A percentile compares a stretch with the other conserved stretches of the same genome.
Evolutionary conservation across 2,797 vertebrate species (phyloP).

Genomic region (Danio jaintianensis): DNA sequence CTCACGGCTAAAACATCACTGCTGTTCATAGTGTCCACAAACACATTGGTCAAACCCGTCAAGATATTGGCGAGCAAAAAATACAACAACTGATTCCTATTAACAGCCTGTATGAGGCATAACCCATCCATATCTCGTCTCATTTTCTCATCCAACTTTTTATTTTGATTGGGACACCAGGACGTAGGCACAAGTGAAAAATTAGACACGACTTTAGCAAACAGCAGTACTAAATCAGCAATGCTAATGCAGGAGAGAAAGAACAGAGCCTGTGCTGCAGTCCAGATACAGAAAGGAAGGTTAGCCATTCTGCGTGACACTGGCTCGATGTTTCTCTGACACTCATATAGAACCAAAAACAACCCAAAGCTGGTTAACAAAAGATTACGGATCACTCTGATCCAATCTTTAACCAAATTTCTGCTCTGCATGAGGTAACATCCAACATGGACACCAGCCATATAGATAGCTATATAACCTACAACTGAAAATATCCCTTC

Average conservation of each 20-base stretch:
- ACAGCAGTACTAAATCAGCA: constrained; percentile 82
- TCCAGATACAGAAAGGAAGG: constrained; percentile 90
- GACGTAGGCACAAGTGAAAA: constrained; percentile 81
- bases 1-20: constrained; percentile 74
- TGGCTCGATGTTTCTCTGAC: constrained; percentile 78
- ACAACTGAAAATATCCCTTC: constrained; percentile 89
- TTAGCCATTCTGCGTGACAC: constrained; percentile 93
- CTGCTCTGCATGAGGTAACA: constrained; percentile 81
- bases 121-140: constrained; percentile 50
- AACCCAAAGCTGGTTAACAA: constrained; percentile 70
- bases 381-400: constrained; percentile 70
- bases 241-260: constrained; percentile 80
- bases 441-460: constrained; percentile 91
- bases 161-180: constrained; percentile 74
- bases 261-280: constrained; percentile 83
- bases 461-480: constrained; percentile 89
- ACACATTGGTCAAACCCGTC: constrained; percentile 88
- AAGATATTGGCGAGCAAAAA: constrained; percentile 91
- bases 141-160: constrained; percentile 43
- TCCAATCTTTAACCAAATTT: constrained; percentile 80
- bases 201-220: constrained; percentile 80
- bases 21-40: constrained; percentile 86
- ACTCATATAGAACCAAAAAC: constrained; percentile 71
- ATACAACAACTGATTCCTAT: constrained; percentile 90
- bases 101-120: constrained; percentile 89